These are phyloP conservation scores for Anthopleura sola DNA, from an alignment of 64 coral and sea anemone genomes.

Conservation along the genomic window DNA sequence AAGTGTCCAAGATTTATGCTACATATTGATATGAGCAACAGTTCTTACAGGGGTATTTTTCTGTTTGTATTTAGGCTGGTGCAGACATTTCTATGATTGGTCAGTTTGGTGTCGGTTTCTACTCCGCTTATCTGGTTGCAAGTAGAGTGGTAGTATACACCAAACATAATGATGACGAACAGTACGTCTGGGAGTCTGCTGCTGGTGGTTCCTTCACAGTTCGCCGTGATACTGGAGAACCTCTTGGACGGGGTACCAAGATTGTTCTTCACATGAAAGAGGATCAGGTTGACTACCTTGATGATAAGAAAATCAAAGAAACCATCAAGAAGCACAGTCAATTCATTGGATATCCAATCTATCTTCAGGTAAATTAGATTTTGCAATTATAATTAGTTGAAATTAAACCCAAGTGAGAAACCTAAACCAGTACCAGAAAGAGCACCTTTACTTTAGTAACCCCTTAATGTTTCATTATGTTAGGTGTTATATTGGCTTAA, in stretches of 20 bases:
- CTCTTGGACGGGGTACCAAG: slow-evolving; percentile 80
- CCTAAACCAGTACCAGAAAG: not conserved
- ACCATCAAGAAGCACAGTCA: slow-evolving; percentile 98
- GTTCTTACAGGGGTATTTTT: not conserved
- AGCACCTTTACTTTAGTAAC: too few species aligned
- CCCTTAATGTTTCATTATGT: too few species aligned
- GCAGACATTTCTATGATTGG: slow-evolving; percentile 99
- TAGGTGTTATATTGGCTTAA: too few species aligned
- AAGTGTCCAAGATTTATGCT: not conserved
- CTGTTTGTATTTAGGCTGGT: slow-evolving; percentile 53
- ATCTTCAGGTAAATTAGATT: slow-evolving; percentile 56
- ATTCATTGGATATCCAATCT: slow-evolving; percentile 98
- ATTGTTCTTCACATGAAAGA: slow-evolving; percentile 91
- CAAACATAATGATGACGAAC: slow-evolving; percentile 98
- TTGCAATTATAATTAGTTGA: too few species aligned
- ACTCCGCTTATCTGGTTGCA: slow-evolving; percentile 95
- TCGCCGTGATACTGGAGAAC: slow-evolving; percentile 56
- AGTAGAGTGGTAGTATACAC: slow-evolving; percentile 85
- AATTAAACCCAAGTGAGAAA: too few species aligned
- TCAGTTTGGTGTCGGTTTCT: slow-evolving; percentile 99
- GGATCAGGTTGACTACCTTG: slow-evolving; percentile 82
- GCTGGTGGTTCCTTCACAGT: slow-evolving; percentile 97
- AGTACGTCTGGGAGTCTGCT: slow-evolving; percentile 94
- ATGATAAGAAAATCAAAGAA: slow-evolving; percentile 91
- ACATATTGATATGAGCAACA: not conserved